Evolutionary conservation across 2,888 invertebrate genomes (phyloP), one percentile per base, ranked within the genome.

Genomic region (Drosophila antonietae): DNA sequence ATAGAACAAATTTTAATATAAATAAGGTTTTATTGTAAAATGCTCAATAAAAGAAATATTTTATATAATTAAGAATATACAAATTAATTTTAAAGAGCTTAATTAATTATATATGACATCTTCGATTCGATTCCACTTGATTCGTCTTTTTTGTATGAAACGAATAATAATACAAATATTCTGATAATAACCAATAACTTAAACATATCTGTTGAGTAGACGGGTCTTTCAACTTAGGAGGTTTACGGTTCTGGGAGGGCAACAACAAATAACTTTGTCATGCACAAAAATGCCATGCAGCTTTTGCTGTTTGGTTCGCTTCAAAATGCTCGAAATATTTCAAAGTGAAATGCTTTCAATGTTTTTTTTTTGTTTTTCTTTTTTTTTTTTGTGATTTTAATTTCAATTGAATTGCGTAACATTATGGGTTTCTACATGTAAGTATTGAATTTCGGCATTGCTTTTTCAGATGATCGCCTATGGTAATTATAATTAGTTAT

Each of bases 221-320:
- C 61, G 44, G 43, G 63, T 52, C 49, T 46, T 61, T 66, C 2
- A 78, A 77, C 73, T 74, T 70, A 74, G 35, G 41, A 62, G 44
- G 14, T 59, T 44, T 69, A 56, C 49, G 57, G 31, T 52, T 53
- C 62, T 33, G 59, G 33, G n/a, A 58, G 46, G 73, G 66, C 70
- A 67, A 77, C 62, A 73, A 68, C 68, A 62, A 72, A 61, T 60
- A 76, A 77, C 65, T 78, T 81, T 74, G 73, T 84, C 91, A 91
- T 91, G 91, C 91, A 91, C 91, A 91, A 91, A 91, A 91, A 91
- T 91, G 91, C 90, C 91, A 91, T 91, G 91, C 91, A 85, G 74
- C 77, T 76, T 78, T 55, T 57, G 65, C 61, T 72, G 56, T 73
- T 68, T 67, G 72, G 44, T 73, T 78, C 47, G 44, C 57, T 60